A percentile compares a stretch with the other conserved stretches of the same genome.
These are phyloP conservation scores for Centruroides sculpturatus DNA, from an alignment of 1,140 invertebrate species.

Conservation along the genomic window DNA sequence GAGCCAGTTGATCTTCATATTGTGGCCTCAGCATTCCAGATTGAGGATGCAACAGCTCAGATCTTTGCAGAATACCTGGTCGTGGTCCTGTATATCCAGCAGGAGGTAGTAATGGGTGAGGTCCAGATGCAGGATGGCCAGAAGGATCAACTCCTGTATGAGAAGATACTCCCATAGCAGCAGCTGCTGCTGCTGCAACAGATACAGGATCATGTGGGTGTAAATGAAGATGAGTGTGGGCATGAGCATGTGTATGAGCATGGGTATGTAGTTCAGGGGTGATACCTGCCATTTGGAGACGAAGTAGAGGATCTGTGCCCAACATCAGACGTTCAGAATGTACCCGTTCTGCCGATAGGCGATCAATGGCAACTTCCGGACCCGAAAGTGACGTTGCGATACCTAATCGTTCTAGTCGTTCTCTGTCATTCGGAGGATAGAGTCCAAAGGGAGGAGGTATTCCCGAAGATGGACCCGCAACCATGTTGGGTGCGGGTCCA, in stretches of 20 bases:
- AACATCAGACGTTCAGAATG: slow-evolving; percentile 52
- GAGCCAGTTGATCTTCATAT: slow-evolving; percentile 67
- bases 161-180: slow-evolving; percentile 39
- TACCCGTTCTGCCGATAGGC: slow-evolving; percentile 29
- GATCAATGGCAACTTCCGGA: slow-evolving; percentile 21
- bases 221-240: slow-evolving; percentile 53
- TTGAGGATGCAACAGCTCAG: slow-evolving; percentile 34
- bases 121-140: slow-evolving; percentile 30
- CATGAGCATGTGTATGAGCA: slow-evolving; percentile 66
- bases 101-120: slow-evolving; percentile 19
- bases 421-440: slow-evolving; percentile 13
- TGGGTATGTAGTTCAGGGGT: slow-evolving; percentile 65
- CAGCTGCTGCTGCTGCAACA: slow-evolving; percentile 40
- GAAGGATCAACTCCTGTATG: slow-evolving; percentile 34
- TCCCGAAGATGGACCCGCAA: slow-evolving; percentile 2
- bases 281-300: slow-evolving; percentile 68
- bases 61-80: slow-evolving; percentile 11
- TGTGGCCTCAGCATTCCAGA: slow-evolving; percentile 50
- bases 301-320: slow-evolving; percentile 55
- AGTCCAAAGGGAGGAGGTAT: slow-evolving; percentile 4
- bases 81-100: slow-evolving; percentile 15
- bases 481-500: slow-evolving; percentile 2
- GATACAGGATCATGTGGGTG: slow-evolving; percentile 48
- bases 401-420: slow-evolving; percentile 11
- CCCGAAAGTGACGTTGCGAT: slow-evolving; percentile 11